Conservation (phyloP, 2,888 invertebrate genomes). For the Morinoia aosen region DNA sequence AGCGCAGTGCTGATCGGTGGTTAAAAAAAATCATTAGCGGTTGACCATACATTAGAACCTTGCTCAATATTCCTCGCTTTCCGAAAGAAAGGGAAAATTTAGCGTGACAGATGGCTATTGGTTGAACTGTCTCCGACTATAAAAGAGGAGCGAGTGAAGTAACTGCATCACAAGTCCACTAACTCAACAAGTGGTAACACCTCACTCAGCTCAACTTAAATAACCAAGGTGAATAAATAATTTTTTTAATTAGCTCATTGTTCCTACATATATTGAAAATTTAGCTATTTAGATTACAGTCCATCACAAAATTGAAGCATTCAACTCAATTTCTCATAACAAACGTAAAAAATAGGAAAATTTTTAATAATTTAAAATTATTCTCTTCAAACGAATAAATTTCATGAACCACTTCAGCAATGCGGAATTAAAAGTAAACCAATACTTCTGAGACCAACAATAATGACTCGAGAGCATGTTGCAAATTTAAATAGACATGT, state of each 20-base stretch:
- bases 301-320: neutral
- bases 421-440: too few relatives aligned
- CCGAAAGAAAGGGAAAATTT: neutral
- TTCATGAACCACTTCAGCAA: too few relatives aligned
- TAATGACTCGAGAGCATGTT: too few relatives aligned
- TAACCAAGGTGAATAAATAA: neutral
- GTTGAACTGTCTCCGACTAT: neutral
- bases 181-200: neutral
- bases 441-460: too few relatives aligned
- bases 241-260: neutral
- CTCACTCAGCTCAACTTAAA: neutral
- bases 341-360: too few relatives aligned
- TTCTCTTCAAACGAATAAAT: too few relatives aligned
- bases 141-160: neutral
- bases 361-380: too few relatives aligned
- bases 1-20: neutral
- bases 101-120: neutral
- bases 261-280: neutral
- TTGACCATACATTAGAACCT: neutral
- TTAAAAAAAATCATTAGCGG: neutral
- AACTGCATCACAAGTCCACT: neutral
- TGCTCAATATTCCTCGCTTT: neutral
- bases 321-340: neutral
- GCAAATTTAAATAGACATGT: too few relatives aligned
- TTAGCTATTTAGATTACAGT: neutral